Conservation (phyloP, 2,797 vertebrate species). For the Podarcis lilfordi region DNA sequence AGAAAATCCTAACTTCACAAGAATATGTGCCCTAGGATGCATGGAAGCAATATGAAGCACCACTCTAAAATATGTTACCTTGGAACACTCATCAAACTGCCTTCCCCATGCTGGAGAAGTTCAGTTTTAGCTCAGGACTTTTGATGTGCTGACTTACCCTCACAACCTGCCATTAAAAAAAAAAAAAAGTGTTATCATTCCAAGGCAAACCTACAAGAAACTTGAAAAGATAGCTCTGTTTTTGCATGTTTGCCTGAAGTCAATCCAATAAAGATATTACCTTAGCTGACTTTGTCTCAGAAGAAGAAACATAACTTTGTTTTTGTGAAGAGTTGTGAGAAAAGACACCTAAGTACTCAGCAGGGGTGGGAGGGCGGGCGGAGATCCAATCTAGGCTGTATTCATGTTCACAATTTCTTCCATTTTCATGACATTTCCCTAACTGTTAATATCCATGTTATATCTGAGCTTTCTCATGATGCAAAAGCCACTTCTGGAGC, state of each 20-base stretch:
- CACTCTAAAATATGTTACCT: not conserved
- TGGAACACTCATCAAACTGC: not conserved
- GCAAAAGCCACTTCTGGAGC: too few species aligned
- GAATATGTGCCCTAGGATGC: not conserved
- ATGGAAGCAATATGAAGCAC: not conserved
- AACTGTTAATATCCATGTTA: too few species aligned
- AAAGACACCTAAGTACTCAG: too few species aligned
- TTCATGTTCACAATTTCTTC: too few species aligned
- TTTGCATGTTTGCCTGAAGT: not conserved
- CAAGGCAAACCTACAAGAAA: not conserved
- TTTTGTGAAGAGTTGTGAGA: too few species aligned
- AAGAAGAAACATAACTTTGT: not conserved
- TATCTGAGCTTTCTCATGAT: too few species aligned
- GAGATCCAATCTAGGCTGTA: too few species aligned
- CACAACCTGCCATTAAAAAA: not conserved
- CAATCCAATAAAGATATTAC: not conserved
- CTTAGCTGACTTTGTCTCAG: not conserved
- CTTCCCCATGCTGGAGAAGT: not conserved
- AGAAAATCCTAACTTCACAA: not conserved
- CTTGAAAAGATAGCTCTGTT: not conserved
- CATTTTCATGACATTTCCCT: too few species aligned
- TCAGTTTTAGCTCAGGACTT: not conserved
- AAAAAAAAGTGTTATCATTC: not conserved
- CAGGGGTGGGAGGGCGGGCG: too few species aligned
- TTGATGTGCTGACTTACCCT: not conserved